Evolutionary conservation across 2,113 vertebrate genomes (phyloP).

Genomic region (Tretioscincus oriximinensis): DNA sequence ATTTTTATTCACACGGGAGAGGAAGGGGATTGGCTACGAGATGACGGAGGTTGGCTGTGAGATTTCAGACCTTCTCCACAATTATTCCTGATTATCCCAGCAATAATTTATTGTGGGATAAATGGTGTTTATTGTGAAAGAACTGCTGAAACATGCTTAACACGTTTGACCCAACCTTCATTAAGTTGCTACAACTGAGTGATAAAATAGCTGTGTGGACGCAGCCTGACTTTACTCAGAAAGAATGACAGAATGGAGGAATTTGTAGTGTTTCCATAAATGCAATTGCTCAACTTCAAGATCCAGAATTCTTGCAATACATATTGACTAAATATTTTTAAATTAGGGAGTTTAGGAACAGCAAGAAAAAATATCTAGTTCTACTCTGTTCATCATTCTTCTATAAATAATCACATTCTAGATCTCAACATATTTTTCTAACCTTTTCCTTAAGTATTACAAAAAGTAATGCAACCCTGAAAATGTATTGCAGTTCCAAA

Average conservation of each 20-base stretch:
- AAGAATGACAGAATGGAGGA: not conserved
- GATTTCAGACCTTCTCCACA: too few species aligned
- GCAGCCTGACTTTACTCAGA: not conserved
- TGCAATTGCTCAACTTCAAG: not conserved
- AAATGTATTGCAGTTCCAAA: constrained; percentile 62
- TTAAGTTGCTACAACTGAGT: too few species aligned
- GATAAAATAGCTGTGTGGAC: too few species aligned
- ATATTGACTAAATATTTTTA: not conserved
- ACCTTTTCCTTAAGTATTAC: constrained; percentile 62
- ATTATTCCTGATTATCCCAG: too few species aligned
- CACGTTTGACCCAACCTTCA: too few species aligned
- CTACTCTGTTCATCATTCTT: constrained; percentile 57
- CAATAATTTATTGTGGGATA: too few species aligned
- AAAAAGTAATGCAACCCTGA: constrained; percentile 43
- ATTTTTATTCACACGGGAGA: too few species aligned
- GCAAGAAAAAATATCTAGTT: not conserved
- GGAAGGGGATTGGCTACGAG: too few species aligned
- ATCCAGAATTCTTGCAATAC: not conserved
- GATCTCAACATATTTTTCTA: constrained; percentile 54
- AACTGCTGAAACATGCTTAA: too few species aligned
- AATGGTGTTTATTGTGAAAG: too few species aligned
- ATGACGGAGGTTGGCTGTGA: too few species aligned
- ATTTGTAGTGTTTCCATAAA: not conserved
- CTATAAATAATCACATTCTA: constrained; percentile 62
- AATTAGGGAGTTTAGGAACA: constrained; percentile 24